Conservation (phyloP, 2,797 vertebrate genomes). For the Cryptoprocta ferox region DNA sequence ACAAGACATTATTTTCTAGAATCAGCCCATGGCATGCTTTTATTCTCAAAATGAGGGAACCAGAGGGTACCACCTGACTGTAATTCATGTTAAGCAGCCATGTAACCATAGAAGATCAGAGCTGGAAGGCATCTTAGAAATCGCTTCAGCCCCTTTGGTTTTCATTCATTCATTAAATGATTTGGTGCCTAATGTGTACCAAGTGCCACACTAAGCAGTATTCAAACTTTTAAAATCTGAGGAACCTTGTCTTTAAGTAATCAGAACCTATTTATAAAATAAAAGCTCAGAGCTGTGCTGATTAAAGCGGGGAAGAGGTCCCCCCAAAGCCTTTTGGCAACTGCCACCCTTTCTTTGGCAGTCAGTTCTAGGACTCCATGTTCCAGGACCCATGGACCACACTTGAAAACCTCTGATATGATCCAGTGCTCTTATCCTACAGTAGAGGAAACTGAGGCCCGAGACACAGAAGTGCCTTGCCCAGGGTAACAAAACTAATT, state of each 20-base stretch:
- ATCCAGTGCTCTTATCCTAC: not conserved
- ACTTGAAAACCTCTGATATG: not conserved
- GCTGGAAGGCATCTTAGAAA: not conserved
- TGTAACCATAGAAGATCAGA: not conserved
- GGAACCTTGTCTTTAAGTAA: not conserved
- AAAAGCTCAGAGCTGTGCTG: not conserved
- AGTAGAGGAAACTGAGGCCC: not conserved
- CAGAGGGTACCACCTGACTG: not conserved
- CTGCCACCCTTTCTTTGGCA: not conserved
- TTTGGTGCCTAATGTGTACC: not conserved
- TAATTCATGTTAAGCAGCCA: not conserved
- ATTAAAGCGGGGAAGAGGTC: not conserved
- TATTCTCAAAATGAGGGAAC: not conserved
- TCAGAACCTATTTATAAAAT: not conserved
- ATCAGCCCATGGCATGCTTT: not conserved
- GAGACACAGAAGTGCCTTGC: not conserved
- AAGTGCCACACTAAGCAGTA: not conserved
- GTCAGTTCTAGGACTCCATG: not conserved
- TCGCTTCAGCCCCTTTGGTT: not conserved
- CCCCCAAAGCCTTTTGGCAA: not conserved
- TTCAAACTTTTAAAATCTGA: constrained; percentile 15
- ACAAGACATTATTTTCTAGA: constrained; percentile 26
- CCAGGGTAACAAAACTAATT: not conserved
- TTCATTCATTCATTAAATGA: constrained; percentile 23
- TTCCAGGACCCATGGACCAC: not conserved